Conservation (phyloP, 2,113 vertebrate genomes). For the Corythaeola cristata region DNA sequence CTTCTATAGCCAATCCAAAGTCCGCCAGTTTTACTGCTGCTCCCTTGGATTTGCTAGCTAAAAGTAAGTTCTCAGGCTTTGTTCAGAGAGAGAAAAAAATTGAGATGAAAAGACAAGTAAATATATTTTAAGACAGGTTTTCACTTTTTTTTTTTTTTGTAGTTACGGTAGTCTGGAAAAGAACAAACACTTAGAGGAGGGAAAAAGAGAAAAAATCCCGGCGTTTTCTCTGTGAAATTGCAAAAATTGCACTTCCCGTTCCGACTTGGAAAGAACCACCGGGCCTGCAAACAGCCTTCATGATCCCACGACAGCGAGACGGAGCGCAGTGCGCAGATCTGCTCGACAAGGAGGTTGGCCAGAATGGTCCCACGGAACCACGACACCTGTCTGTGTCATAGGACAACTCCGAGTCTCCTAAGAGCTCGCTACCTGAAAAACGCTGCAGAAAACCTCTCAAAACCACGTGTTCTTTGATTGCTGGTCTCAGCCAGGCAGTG, state of each 20-base stretch:
- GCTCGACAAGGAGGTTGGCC: background rate
- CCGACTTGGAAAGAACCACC: background rate
- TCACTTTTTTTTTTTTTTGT: background rate
- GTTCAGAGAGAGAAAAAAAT: slow-evolving; percentile 58
- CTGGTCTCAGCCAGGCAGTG: background rate
- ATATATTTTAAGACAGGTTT: background rate
- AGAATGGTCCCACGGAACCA: background rate
- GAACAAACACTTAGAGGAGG: background rate
- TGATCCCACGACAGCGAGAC: background rate
- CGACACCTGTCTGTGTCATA: background rate
- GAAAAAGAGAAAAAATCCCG: background rate
- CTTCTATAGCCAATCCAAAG: slow-evolving; percentile 96
- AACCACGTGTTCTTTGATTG: background rate
- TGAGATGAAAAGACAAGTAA: slow-evolving; percentile 52
- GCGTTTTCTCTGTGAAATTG: background rate
- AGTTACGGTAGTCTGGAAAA: background rate
- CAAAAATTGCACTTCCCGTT: background rate
- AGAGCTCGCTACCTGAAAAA: background rate
- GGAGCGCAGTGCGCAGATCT: background rate
- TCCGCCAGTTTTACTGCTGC: slow-evolving; percentile 97
- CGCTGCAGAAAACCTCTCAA: background rate
- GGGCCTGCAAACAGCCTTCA: background rate
- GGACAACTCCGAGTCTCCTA: background rate
- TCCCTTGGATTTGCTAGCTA: slow-evolving; percentile 97
- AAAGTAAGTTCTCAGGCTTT: slow-evolving; percentile 96